These are phyloP conservation scores for Perdix hodgsoniae DNA, from an alignment of 2,797 vertebrate species.

Conservation along the genomic window DNA sequence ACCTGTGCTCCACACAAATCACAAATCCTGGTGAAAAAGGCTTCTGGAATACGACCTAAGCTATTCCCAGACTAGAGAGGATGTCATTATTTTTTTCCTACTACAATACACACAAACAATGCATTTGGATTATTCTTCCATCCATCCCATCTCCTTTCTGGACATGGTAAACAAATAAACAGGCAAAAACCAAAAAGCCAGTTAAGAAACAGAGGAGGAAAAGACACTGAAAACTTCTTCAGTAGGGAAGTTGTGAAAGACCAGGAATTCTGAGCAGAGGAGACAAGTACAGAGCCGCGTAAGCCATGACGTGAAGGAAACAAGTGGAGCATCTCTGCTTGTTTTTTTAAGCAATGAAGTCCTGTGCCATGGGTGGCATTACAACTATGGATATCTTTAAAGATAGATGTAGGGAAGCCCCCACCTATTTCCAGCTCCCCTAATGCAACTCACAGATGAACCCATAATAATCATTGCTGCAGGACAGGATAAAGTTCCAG, in stretches of 20 bases:
- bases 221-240: background rate
- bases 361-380: background rate
- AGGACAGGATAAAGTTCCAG: background rate
- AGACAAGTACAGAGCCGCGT: background rate
- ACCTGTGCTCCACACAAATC: background rate
- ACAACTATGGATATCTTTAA: background rate
- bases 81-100: background rate
- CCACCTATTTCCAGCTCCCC: background rate
- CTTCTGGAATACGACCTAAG: background rate
- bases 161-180: background rate
- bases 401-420: background rate
- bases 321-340: accelerated
- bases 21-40: background rate
- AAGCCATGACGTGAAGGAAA: background rate
- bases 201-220: background rate
- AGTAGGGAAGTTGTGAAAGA: background rate
- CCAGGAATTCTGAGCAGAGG: background rate
- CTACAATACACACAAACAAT: background rate
- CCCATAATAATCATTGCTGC: background rate
- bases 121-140: background rate
- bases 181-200: background rate
- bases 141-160: background rate
- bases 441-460: background rate
- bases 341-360: background rate
- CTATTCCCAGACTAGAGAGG: background rate